Conservation (phyloP, 2,888 invertebrate species). For the Busseola fusca region DNA sequence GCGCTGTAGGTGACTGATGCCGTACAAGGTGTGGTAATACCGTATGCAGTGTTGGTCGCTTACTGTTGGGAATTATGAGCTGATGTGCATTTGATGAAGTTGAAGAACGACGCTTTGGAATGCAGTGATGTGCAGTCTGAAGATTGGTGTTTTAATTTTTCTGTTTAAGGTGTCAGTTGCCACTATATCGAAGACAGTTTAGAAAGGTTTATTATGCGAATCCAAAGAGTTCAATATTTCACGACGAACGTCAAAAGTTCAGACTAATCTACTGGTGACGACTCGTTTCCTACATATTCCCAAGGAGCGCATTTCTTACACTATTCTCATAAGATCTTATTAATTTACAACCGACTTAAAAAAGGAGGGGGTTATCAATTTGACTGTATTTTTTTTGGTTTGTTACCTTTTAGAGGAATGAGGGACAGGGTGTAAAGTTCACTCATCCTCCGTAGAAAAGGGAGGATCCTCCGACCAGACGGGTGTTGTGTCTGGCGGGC, state of each 20-base stretch:
- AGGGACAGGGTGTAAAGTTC: too few species aligned
- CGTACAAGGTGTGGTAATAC: conserved; percentile 51
- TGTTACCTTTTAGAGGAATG: too few species aligned
- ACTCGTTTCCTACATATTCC: background rate
- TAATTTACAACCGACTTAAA: too few species aligned
- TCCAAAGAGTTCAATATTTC: background rate
- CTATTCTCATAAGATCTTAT: background rate
- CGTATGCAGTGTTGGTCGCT: conserved; percentile 41
- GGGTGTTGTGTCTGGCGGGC: too few species aligned
- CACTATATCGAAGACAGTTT: background rate
- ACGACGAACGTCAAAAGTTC: background rate
- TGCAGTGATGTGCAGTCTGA: conserved; percentile 7
- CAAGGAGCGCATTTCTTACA: background rate
- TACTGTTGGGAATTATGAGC: conserved; percentile 41
- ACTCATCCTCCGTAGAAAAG: too few species aligned
- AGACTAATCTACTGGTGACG: background rate
- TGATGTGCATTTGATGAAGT: conserved; percentile 36
- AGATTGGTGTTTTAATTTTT: background rate
- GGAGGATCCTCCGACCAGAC: too few species aligned
- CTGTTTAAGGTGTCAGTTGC: too few species aligned
- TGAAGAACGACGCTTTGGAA: conserved; percentile 22
- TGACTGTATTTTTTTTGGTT: too few species aligned
- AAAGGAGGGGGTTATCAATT: too few species aligned
- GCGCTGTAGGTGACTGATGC: conserved; percentile 17
- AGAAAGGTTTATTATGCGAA: background rate